Percentiles rank a stretch among this genome's conserved stretches.
Evolutionary conservation across 2,113 vertebrate genomes (phyloP).

Genomic region (Nibea albiflora): DNA sequence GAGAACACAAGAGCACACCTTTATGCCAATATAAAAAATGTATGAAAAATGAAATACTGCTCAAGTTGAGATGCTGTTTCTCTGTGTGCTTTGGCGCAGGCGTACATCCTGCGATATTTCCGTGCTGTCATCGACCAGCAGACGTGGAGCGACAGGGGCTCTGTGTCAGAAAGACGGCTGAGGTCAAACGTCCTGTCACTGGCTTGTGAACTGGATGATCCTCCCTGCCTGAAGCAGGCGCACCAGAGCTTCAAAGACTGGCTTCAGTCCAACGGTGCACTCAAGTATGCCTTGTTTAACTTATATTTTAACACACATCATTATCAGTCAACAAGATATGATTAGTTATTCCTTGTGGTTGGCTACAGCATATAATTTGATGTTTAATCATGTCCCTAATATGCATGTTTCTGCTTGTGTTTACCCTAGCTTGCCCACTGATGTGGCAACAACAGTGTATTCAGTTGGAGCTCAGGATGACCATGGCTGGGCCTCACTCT

Average conservation of each 20-base stretch:
- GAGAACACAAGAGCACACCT: slow-evolving; percentile 21
- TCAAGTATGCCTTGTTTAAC: slow-evolving; percentile 71
- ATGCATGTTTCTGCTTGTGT: slow-evolving; percentile 40
- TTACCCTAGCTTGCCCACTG: slow-evolving; percentile 80
- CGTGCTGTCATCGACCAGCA: slow-evolving; percentile 81
- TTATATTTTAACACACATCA: slow-evolving; percentile 1
- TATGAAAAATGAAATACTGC: not conserved
- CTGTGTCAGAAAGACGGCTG: slow-evolving; percentile 81
- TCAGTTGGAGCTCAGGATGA: slow-evolving; percentile 82
- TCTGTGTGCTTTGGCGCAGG: slow-evolving; percentile 67
- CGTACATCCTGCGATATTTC: slow-evolving; percentile 83
- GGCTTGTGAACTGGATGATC: slow-evolving; percentile 82
- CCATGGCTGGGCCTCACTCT: slow-evolving; percentile 79
- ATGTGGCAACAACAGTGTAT: slow-evolving; percentile 81
- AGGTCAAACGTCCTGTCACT: slow-evolving; percentile 82
- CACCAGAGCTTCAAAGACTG: slow-evolving; percentile 76
- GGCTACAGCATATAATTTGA: not conserved
- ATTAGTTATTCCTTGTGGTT: not conserved
- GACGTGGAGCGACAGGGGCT: slow-evolving; percentile 82
- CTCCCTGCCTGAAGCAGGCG: slow-evolving; percentile 77
- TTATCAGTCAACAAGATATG: slow-evolving; percentile 10
- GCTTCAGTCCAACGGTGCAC: slow-evolving; percentile 80
- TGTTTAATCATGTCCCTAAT: slow-evolving; percentile 22
- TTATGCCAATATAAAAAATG: too few species aligned
- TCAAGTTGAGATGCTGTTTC: slow-evolving; percentile 3